Conservation (phyloP, 1,140 invertebrate species). For the Calephelis virginiensis region DNA sequence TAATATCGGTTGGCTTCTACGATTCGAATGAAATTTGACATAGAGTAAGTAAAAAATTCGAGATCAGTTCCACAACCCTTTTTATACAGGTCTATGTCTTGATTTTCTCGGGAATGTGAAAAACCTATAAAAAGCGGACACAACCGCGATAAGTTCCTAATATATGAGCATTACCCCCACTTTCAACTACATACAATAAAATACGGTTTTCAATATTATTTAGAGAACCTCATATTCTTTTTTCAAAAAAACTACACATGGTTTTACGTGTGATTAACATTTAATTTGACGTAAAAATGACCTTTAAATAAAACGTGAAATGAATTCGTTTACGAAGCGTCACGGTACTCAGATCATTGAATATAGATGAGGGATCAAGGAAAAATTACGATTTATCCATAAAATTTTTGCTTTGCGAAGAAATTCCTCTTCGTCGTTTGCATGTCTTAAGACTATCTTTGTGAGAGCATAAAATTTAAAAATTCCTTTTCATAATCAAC, state of each 20-base stretch:
- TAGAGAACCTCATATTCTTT: neutral
- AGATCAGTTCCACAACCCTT: too few relatives aligned
- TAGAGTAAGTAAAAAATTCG: too few relatives aligned
- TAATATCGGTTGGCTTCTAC: too few relatives aligned
- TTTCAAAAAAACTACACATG: neutral
- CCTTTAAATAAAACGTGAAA: constrained; percentile 37
- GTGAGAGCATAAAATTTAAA: constrained; percentile 14
- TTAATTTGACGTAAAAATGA: constrained; percentile 3
- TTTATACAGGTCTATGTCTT: too few relatives aligned
- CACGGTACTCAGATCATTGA: constrained; percentile 66
- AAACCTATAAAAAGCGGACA: too few relatives aligned
- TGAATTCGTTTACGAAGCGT: constrained; percentile 67
- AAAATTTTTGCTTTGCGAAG: constrained; percentile 65
- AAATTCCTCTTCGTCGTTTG: constrained; percentile 57
- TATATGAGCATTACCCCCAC: too few relatives aligned
- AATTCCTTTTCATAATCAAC: constrained; percentile 12
- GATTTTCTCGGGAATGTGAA: too few relatives aligned
- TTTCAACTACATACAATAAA: too few relatives aligned
- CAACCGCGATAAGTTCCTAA: too few relatives aligned
- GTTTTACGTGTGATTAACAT: neutral
- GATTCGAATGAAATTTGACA: too few relatives aligned
- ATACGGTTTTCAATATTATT: too few relatives aligned
- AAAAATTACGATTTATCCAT: constrained; percentile 62
- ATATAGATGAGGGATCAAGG: constrained; percentile 74
- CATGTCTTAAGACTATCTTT: constrained; percentile 39